Evolutionary conservation across 92 coral and sea anemone species (phyloP), one percentile per base, ranked within the genome.

Genomic region (Epizoanthus ramosus): DNA sequence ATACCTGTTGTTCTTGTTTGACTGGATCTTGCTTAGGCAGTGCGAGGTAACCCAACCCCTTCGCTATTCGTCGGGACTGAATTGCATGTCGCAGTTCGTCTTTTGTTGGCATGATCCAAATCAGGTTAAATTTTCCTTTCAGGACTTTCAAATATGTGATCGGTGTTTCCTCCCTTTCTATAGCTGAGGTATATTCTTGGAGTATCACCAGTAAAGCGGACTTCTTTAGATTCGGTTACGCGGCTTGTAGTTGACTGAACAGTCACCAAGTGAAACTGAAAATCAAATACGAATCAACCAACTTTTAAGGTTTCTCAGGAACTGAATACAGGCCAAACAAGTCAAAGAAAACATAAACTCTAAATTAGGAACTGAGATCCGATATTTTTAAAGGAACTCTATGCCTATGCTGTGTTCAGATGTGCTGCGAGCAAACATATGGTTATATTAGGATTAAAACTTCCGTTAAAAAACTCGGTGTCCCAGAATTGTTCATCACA

Each of bases 61-160:
- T 68, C 7, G 85, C 88, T 6, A 77, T 35, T 59, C 91, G 65
- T 72, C 85, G 68, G 31, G 73, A 66, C 56, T 88, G 88, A 24
- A 88, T 88, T 8, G 80, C 61, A n/a, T 83, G 63, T 0, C 91
- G 88, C 9, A 88, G 75, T 9, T 63, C 75, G 45, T 84, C 91
- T 47, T 84, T 88, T 2, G 80, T 54, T 15, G 85, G 73, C 91
- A 88, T 88, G 24, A 21, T 65, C 21, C 25, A 39, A 23, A 33
- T 65, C 15, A 50, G 18, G n/a, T 5, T 28, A 22, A 65, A 64
- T 17, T 8, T 16, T 63, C 35, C 54, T 50, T 50, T 50, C 54
- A 50, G 8, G 54, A 50, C 10, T 50, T 50, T 6, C 8, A 13
- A 13, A 50, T 50, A 9, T 9, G 8, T 50, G 15, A 10, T 5